Base-by-base conservation (phyloP, 53 echinoderm and acorn worm species). In the Temnopleurus reevesii region DNA sequence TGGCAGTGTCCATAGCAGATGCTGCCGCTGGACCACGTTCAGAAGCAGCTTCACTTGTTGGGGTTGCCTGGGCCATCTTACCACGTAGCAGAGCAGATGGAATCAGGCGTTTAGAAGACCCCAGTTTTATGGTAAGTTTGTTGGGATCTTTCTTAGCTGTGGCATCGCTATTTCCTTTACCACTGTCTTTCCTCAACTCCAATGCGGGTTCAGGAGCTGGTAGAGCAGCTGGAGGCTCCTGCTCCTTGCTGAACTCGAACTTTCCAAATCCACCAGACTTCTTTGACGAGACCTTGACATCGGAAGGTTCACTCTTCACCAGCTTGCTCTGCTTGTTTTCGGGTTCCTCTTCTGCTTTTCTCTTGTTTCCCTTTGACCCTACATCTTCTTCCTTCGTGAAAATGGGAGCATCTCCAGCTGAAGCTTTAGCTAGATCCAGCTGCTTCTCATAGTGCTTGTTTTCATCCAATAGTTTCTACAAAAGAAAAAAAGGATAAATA, bases 391-490 rank as follows among this genome's bases (percentile, higher is more conserved):
- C 59, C 25, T 41, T 58, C 8, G 44, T 43, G 26, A 36, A 57
- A 55, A 65, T 35, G 71, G 55, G 59, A 77, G 90, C 84, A 57
- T 55, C 80, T 45, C 83, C 55, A 28, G 84, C 86, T 44, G 97
- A 91, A 33, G 93, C 95, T 90, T 92, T 97, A 58, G 92, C 92
- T 45, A 97, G 76, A 10, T 86, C 76, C 2, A 95, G 87, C 33
- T 93, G 92, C 90, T 94, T 95, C 63, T 92, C 95, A 56, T 97
- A 97, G 64, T 76, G 87, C 31, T 93, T 90, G 81, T 97, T 94
- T 13, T 95, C 97, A 45, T 97, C 97, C n/a, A 92, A 55, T 25
- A 94, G 93, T 94, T 95, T 95, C 97, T 97, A 81, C 31, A 83
- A 77, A 77, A 17, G 55, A 51, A 81, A 45, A 41, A 31, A 31